Evolutionary conservation across 2,888 invertebrate species (phyloP), one percentile per base, ranked within the genome.

Genomic region (Eristalis pertinax): DNA sequence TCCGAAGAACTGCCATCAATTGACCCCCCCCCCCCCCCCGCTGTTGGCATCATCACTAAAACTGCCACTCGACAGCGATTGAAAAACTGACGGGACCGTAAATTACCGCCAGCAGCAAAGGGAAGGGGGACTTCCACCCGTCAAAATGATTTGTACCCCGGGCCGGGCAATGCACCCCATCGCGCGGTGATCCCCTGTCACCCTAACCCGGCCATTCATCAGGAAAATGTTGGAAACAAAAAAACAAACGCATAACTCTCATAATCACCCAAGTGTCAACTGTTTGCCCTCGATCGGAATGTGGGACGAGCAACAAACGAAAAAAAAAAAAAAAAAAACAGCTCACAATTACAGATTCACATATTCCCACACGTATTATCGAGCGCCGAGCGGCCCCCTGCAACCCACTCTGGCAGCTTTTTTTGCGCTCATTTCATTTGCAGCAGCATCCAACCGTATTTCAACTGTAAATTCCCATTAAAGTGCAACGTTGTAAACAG

Each of bases 401-500:
- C 43, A 15, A 19, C 19, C 50, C 50, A n/a, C n/a, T n/a, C n/a
- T n/a, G n/a, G n/a, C n/a, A n/a, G n/a, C 5, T 7, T 2, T 19
- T 50, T 70, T 41, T 68, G 13, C 56, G 10, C 38, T 56, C 73
- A 69, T 77, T 73, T 78, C 68, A 83, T 63, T 83, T 83, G 76
- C 81, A 82, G 77, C 76, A 82, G 77, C 70, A 65, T 56, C 65
- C 68, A 63, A 56, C 72, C 83, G 78, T 74, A 84, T 84, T 84
- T 84, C 84, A 84, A 78, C 78, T 78, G 73, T 78, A 78, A 84
- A 78, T 84, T 78, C 64, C 78, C 78, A 84, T 84, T 84, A 84
- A 84, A 84, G 84, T 77, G 83, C 77, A 77, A 77, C 83, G 83
- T 83, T 84, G 84, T 84, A 84, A 84, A 84, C 78, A 78, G 84